Base-by-base conservation (phyloP, 2,888 invertebrate genomes). In the Chloroclysta siterata region DNA sequence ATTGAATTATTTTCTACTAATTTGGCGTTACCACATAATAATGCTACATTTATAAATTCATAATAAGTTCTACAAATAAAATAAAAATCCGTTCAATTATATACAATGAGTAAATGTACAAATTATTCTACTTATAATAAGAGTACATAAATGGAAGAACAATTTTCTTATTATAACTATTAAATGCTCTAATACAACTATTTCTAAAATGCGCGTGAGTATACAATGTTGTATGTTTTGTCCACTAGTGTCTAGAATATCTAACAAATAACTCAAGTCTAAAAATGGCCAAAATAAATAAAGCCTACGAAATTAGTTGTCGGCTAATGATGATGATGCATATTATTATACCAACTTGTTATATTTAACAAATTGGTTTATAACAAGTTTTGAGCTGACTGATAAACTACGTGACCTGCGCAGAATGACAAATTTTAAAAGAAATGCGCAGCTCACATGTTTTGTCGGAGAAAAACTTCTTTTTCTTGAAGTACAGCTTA, bases 131-230 rank as follows among this genome's bases (percentile, higher is more conserved):
- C 52, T 54, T 55, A 54, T 39, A 61, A 59, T 65, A 62, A 65
- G 11, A 66, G 29, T 52, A 61, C 51, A 47, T 74, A 75, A 78
- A 74, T 87, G 87, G 87, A 87, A 87, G 87, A 87, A 81, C 87
- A 69, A 75, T 80, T 80, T 70, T 72, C 81, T 80, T 84, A 80
- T 80, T 83, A 80, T 39, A 56, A 77, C 55, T 81, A 80, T 73
- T 80, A 85, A 83, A 85, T 82, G 80, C 82, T 69, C 68, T 76
- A 73, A 13, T 76, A 74, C 65, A 71, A 28, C 70, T 62, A 65
- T 48, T 46, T 55, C 61, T 68, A 63, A 65, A 59, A 64, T 65
- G 59, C 65, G 53, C 48, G 50, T 71, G 74, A 78, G 74, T 80
- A 75, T 60, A 53, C 53, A 53, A 22, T 11, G 4, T 50, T 0